Percentiles rank a stretch among this genome's conserved stretches.
Conservation (phyloP, 2,113 vertebrate genomes). For the Glaucomys volans region DNA sequence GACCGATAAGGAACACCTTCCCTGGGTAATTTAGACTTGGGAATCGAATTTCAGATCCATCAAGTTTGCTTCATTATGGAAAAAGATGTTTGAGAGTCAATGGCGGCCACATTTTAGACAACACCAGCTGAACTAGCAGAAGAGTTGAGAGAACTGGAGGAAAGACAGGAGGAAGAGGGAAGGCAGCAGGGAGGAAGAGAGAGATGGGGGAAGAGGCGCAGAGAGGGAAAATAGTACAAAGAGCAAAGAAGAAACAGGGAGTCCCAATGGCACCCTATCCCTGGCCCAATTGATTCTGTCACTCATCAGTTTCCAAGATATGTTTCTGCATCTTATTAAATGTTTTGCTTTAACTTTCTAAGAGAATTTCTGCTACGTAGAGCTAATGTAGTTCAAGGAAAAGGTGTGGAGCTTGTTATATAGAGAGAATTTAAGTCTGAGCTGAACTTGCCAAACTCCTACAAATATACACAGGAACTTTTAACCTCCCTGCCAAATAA, state of each 20-base stretch:
- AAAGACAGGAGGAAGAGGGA: neutral
- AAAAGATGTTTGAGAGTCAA: neutral
- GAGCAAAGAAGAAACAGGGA: neutral
- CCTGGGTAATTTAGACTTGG: neutral
- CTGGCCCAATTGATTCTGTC: neutral
- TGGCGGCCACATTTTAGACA: neutral
- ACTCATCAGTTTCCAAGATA: neutral
- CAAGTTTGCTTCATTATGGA: neutral
- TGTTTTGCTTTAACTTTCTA: neutral
- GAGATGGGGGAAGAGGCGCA: neutral
- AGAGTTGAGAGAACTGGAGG: neutral
- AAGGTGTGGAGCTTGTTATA: neutral
- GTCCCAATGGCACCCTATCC: neutral
- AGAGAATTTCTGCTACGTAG: neutral
- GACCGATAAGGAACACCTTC: neutral
- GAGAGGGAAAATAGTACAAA: neutral
- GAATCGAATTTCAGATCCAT: neutral
- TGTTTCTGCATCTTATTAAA: neutral
- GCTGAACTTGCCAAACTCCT: neutral
- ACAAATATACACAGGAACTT: neutral
- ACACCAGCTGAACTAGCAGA: neutral
- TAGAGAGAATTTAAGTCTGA: neutral
- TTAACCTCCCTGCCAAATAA: neutral
- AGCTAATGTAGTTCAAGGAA: neutral
- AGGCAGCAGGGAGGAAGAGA: neutral